Evolutionary conservation across 2,797 vertebrate genomes (phyloP), one percentile per base, ranked within the genome.

Genomic region (Mionectes olivaceus): DNA sequence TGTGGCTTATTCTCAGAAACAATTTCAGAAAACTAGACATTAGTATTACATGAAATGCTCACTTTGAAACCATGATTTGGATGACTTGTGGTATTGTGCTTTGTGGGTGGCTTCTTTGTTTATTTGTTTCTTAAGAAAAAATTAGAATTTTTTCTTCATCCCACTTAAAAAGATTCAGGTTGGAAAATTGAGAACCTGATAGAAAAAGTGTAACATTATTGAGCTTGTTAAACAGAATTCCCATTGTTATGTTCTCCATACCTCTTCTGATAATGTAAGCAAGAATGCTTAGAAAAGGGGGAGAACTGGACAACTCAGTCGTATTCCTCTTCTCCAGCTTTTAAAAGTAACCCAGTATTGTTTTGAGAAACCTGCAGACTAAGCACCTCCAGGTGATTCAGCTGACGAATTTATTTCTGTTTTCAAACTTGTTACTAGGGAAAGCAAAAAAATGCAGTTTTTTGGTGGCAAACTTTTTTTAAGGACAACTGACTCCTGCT

Each of bases 351-450:
- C 33, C 60, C 24, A 56, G 30, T 68, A 70, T 85, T 94, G 52
- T 90, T 96, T 74, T 5, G 5, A 89, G 55, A 94, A 95, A 86
- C 53, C 61, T 93, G 79, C 80, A 91, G 60, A 61, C 50, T 90
- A 88, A 94, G 87, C 77, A 91, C 21, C 61, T 91, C 79, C 37
- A 49, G 19, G 27, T 87, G 83, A 90, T 73, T 88, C 80, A 90
- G 74, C 60, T 89, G 53, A 57, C 3, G 1, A 52, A 46, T 50
- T 87, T 68, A 73, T 89, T 78, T 90, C 73, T 28, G 2, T 86
- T 95, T 94, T 52, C 17, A 30, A 70, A 67, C 44, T 84, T 90
- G 18, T 83, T 77, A 65, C 60, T 50, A 46, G 80, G 63, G 73
- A 83, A 70, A 83, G 41, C 52, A 78, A 89, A 84, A 81, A 74